Conservation (phyloP, 1,140 invertebrate species). For the Lucilia cuprina region DNA sequence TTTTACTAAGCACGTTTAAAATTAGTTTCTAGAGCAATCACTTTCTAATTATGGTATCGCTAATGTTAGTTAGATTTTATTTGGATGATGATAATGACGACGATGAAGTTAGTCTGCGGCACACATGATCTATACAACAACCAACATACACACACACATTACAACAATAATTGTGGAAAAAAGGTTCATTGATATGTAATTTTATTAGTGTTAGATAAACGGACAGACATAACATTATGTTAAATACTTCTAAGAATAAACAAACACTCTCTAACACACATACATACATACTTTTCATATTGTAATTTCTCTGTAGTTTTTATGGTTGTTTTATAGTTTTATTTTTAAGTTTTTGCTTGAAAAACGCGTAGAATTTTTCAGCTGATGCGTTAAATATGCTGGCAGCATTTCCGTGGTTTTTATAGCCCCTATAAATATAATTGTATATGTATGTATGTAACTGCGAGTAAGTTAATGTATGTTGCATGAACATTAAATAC, state of each 20-base stretch:
- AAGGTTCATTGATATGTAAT: not conserved
- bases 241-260: slow-evolving; percentile 3
- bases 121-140: too few species aligned
- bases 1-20: not conserved
- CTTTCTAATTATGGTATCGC: slow-evolving; percentile 4
- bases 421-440: slow-evolving; percentile 11
- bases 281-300: not conserved
- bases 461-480: not conserved
- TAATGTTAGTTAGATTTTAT: slow-evolving; percentile 1
- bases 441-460: not conserved
- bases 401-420: slow-evolving; percentile 29
- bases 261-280: not conserved
- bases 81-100: not conserved
- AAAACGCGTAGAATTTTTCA: slow-evolving; percentile 28
- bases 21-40: slow-evolving; percentile 15
- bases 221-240: not conserved
- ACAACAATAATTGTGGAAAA: not conserved
- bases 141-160: not conserved
- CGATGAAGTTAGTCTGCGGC: too few species aligned
- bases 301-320: not conserved
- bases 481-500: not conserved
- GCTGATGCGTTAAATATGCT: slow-evolving; percentile 32
- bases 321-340: not conserved
- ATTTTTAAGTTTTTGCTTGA: slow-evolving; percentile 17
- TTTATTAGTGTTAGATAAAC: not conserved